Base-by-base conservation (phyloP, 2,113 vertebrate genomes). In the Scortum barcoo region DNA sequence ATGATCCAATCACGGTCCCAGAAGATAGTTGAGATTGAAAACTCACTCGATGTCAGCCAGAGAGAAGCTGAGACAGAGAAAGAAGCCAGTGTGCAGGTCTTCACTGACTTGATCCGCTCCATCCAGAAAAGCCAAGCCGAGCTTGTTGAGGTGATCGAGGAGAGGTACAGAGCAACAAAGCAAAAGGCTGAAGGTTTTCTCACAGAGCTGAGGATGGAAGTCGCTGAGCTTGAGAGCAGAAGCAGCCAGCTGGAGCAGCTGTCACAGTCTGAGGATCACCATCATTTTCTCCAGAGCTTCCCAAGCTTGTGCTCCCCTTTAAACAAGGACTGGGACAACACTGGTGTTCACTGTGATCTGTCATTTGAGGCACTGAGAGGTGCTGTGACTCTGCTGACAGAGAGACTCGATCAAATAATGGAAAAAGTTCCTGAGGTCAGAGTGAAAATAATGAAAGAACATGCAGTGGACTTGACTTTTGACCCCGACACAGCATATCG, bases 381-480 rank as follows among this genome's bases (percentile, higher is more conserved):
- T 42, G 33, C 16, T n/a, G 3, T 79, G 5, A 16, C 11, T 54
- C 42, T 7, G 66, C 54, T 80, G 28, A 70, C 60, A 62, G 19
- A 54, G 12, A 78, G 3, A 22, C 3, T 56, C 17, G 33, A 72
- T 57, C 13, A 33, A 17, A 33, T 70, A 33, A 42, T 80, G 42
- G 61, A 76, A 46, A 2, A 56, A 19, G 0, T 81, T 57, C 83
- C 70, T 38, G 81, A 86, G 44, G 62, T 73, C 56, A 80, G 66
- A 73, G 56, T 82, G 42, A 76, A 80, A 67, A 62, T 50, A 48
- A 79, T 79, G 57, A 74, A 51, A 56, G 56, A 74, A 16, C 63
- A 81, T 46, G 71, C 78, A 13, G 82, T 89, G 65, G 72, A 86
- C 53, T 51, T 91, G 70, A 85, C 78, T 20, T 12, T 86, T 57